Percentiles rank a stretch among this genome's conserved stretches.
phyloP scores from a whole-genome alignment of 2,113 vertebrate species.

The Hippocampus abdominalis region DNA sequence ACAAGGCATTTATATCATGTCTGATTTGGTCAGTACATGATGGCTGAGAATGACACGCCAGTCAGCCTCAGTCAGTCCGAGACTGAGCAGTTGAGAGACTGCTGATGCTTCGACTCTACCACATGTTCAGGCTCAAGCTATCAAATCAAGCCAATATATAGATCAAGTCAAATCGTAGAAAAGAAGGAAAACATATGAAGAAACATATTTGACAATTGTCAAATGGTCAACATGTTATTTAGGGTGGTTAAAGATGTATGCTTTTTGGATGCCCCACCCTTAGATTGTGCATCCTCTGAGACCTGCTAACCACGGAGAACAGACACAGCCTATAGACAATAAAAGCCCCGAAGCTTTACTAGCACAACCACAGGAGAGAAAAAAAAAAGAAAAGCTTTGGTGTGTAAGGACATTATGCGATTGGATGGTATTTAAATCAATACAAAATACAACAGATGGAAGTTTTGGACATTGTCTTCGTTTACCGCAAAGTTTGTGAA shows the following conservation, averaged over 20 bases:
- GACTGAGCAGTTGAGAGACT: neutral
- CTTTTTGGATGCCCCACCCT: constrained; percentile 56
- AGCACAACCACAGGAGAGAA: constrained; percentile 10
- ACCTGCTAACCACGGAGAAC: constrained; percentile 49
- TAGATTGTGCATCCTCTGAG: constrained; percentile 46
- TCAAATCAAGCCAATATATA: constrained; percentile 12
- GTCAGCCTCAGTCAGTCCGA: constrained; percentile 3
- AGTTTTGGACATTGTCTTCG: constrained; percentile 9
- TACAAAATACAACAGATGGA: neutral
- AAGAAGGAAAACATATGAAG: neutral
- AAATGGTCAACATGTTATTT: neutral
- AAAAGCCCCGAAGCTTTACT: constrained; percentile 49
- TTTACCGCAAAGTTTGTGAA: neutral
- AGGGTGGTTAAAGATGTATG: constrained; percentile 17
- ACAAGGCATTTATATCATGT: neutral
- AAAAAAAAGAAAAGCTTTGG: neutral
- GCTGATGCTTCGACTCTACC: neutral
- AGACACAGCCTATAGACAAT: constrained; percentile 46
- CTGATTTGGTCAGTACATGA: neutral
- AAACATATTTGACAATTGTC: neutral
- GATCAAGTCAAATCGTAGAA: neutral
- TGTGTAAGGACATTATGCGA: neutral
- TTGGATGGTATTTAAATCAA: neutral
- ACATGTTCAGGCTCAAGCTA: neutral
- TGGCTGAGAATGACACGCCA: constrained; percentile 2